Conservation (phyloP, 2,797 vertebrate genomes). For the Artibeus jamaicensis region DNA sequence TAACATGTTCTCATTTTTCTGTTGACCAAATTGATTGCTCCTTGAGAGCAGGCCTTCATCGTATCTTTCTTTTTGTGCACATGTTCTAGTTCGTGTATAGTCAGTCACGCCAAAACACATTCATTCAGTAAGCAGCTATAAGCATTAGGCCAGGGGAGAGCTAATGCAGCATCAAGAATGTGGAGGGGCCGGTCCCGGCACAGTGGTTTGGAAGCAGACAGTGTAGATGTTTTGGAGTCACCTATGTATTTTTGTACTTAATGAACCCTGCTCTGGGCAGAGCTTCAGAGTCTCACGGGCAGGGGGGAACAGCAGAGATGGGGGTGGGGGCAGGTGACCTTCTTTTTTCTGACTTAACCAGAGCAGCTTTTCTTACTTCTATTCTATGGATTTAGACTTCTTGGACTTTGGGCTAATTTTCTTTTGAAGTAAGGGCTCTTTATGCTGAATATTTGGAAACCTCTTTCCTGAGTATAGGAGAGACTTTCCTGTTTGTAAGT, state of each 20-base stretch:
- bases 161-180: background rate
- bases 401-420: background rate
- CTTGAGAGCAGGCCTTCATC: background rate
- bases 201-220: background rate
- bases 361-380: background rate
- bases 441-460: background rate
- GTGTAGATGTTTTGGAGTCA: background rate
- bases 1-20: background rate
- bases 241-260: background rate
- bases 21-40: background rate
- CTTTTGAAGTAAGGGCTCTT: background rate
- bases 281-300: background rate
- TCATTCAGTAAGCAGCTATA: background rate
- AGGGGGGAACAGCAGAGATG: too few species aligned
- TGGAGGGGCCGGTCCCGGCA: background rate
- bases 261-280: background rate
- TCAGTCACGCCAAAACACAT: background rate
- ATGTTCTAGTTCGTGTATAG: background rate
- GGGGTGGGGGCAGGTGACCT: background rate
- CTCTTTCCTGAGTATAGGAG: background rate
- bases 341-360: background rate
- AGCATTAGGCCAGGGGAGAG: background rate
- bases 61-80: background rate
- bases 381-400: background rate
- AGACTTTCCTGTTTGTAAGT: background rate